Evolutionary conservation across 2,113 vertebrate species (phyloP).

Genomic region (Pycnonotus jocosus): DNA sequence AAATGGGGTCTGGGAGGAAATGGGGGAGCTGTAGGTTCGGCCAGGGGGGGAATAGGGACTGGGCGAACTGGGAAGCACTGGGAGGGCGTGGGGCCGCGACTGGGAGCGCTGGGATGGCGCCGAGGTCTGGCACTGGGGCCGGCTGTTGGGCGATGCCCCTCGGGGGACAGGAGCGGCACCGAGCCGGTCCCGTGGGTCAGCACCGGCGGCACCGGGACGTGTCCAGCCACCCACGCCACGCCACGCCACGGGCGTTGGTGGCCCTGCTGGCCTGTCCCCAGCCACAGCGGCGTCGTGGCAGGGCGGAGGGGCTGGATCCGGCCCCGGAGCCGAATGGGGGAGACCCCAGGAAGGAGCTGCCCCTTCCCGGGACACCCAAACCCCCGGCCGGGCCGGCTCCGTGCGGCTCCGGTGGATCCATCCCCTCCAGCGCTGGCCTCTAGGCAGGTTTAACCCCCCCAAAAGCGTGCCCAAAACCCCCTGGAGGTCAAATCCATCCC

Average conservation of each 20-base stretch:
- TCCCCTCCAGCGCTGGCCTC: background rate
- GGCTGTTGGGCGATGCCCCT: background rate
- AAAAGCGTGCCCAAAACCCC: accelerated
- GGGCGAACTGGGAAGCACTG: background rate
- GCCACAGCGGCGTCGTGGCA: background rate
- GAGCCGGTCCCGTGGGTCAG: background rate
- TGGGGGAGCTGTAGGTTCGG: background rate
- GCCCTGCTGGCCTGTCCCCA: background rate
- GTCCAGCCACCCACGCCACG: background rate
- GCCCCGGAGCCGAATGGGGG: background rate
- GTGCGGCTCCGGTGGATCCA: background rate
- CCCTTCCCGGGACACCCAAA: background rate
- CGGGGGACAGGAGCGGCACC: background rate
- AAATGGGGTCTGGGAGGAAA: background rate
- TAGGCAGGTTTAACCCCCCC: background rate
- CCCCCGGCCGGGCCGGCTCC: background rate
- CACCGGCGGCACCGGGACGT: background rate
- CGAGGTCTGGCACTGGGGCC: background rate
- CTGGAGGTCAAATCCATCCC: background rate
- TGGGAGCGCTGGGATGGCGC: background rate
- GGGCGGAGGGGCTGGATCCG: background rate
- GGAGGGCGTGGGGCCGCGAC: background rate
- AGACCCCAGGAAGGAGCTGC: background rate
- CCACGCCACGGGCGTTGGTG: accelerated
- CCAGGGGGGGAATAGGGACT: background rate